Evolutionary conservation across 2,888 invertebrate species (phyloP).

Genomic region (Exocentrus adspersus): DNA sequence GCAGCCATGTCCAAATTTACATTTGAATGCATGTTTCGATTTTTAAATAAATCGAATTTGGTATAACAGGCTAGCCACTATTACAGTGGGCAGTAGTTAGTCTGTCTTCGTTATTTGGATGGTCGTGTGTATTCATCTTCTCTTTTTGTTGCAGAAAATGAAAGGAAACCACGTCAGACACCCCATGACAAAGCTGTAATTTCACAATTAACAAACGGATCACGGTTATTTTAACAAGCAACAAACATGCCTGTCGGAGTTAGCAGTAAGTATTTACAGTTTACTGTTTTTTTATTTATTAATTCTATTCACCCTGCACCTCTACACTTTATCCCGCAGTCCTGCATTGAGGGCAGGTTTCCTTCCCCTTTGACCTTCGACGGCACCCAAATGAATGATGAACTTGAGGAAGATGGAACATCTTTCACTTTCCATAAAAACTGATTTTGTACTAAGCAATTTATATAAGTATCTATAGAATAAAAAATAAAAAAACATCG

Average conservation of each 20-base stretch:
- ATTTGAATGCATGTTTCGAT: background rate
- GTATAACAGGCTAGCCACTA: background rate
- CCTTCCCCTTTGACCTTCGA: too few species aligned
- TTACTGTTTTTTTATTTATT: background rate
- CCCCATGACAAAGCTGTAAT: slow-evolving; percentile 21
- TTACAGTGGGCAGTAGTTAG: background rate
- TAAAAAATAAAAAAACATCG: too few species aligned
- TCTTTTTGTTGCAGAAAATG: slow-evolving; percentile 22
- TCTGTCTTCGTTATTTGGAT: background rate
- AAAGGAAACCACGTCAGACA: slow-evolving; percentile 17
- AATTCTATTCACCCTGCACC: background rate
- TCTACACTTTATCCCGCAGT: too few species aligned
- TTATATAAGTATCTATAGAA: too few species aligned
- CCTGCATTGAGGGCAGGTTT: too few species aligned
- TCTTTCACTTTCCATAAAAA: too few species aligned
- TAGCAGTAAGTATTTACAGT: slow-evolving; percentile 28
- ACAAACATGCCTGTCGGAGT: slow-evolving; percentile 32
- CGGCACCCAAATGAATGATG: too few species aligned
- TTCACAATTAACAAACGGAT: slow-evolving; percentile 18
- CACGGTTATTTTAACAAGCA: slow-evolving; percentile 18
- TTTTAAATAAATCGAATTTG: background rate
- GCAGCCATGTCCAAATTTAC: background rate
- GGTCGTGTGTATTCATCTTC: background rate
- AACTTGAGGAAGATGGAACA: too few species aligned
- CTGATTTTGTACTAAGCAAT: too few species aligned